Percentiles rank a stretch among this genome's conserved stretches.
phyloP scores from a whole-genome alignment of 2,797 vertebrate genomes.

The Phoeniculus purpureus region DNA sequence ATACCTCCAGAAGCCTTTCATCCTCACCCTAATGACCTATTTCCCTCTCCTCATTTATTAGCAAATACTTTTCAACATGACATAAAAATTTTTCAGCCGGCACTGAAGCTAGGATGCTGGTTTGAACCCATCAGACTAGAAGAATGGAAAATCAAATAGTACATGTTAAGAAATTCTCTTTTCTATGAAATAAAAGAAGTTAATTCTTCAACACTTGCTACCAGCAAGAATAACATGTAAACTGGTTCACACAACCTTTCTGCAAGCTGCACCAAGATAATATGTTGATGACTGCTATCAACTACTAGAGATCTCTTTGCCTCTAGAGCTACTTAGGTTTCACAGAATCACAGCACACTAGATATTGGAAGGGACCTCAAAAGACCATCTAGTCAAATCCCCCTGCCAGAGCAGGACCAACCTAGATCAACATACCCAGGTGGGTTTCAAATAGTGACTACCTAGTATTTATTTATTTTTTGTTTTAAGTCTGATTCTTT shows the following conservation, averaged over 20 bases:
- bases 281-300: background rate
- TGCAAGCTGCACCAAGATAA: background rate
- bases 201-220: background rate
- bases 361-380: no score
- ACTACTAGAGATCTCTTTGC: background rate
- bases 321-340: background rate
- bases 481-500: background rate
- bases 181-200: background rate
- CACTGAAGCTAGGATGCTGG: background rate
- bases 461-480: background rate
- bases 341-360: no score
- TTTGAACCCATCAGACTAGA: background rate
- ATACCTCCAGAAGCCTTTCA: conserved; percentile 7
- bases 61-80: background rate
- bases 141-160: background rate
- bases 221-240: background rate
- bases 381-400: no score
- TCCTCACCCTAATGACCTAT: background rate
- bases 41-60: background rate
- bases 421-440: no score
- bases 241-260: background rate
- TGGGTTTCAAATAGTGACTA: background rate
- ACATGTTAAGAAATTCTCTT: background rate
- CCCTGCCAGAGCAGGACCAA: no score
- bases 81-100: background rate